Conservation (phyloP, 2,888 invertebrate genomes). For the Bellardia pandia region DNA sequence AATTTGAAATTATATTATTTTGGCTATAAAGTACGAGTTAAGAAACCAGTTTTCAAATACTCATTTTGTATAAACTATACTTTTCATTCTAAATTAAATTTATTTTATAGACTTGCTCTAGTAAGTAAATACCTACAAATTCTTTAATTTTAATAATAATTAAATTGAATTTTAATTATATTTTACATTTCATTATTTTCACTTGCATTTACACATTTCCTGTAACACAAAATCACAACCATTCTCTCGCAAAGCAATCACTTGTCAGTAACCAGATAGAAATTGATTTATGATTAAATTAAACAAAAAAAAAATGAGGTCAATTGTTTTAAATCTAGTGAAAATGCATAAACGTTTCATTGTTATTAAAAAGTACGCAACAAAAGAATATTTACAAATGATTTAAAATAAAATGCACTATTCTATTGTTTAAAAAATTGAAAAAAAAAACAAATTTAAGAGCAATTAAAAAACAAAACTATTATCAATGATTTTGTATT, state of each 20-base stretch:
- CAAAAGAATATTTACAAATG: constrained; percentile 1
- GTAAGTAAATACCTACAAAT: no score
- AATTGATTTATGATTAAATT: constrained; percentile 44
- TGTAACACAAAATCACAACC: neutral
- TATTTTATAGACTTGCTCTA: no score
- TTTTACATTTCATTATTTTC: neutral
- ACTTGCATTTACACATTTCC: neutral
- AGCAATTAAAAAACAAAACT: neutral
- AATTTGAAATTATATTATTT: no score
- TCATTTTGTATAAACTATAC: no score
- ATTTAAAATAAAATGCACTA: constrained; percentile 42
- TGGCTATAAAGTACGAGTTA: no score
- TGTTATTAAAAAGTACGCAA: constrained; percentile 5
- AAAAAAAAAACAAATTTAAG: neutral
- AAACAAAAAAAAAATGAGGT: constrained; percentile 35
- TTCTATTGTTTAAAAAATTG: constrained; percentile 21
- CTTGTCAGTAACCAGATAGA: constrained; percentile 22
- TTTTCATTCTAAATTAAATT: no score
- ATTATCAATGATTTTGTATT: constrained; percentile 1
- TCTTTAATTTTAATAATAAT: no score
- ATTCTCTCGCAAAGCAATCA: neutral
- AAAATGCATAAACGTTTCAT: neutral
- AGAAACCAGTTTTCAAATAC: no score
- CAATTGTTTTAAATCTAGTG: constrained; percentile 32
- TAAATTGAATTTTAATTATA: neutral